Base-by-base conservation (phyloP, 2,113 vertebrate genomes). In the Alethe castanea region DNA sequence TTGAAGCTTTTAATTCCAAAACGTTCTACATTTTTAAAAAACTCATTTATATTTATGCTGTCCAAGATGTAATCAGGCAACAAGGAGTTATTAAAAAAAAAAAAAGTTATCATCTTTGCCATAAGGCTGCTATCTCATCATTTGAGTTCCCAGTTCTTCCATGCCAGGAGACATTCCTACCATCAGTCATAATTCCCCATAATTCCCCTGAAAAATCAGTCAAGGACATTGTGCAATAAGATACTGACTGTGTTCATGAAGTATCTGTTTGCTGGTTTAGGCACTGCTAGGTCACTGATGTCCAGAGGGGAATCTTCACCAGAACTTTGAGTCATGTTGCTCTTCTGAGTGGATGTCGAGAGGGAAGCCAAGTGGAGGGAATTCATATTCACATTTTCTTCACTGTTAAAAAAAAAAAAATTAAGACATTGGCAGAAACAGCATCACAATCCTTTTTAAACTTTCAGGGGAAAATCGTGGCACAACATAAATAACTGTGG, bases 391-490 rank as follows among this genome's bases (percentile, higher is more conserved):
- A 72, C 5, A 0, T 77, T 36, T 44, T 87, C 82, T 70, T 96
- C 92, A n/a, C 98, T 98, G 90, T 26, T 67, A 88, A 88, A 85
- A 82, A 78, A 33, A 22, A 33, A 81, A 74, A 73, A 87, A 69
- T 33, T 0, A 87, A 91, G 71, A 61, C 18, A 31, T 91, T 91
- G 80, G 71, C 65, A 80, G 82, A 82, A 91, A 54, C 7, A 54
- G 5, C 0, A 81, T 13, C 33, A 28, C 31, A 48, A 78, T 19
- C 45, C 45, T 80, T 80, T 77, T 23, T 11, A 35, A 79, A 60
- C 25, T 70, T 79, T 20, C 29, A 64, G 86, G 81, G 64, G 50
- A 83, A 88, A 89, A 72, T 35, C 9, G 14, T 15, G 16, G 42
- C 54, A 61, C 66, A 85, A 61, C 25, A 80, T 12, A 72, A 82